Percentiles rank a stretch among this genome's conserved stretches.
phyloP scores from a whole-genome alignment of 2,888 invertebrate species.

The Dugesia japonica region DNA sequence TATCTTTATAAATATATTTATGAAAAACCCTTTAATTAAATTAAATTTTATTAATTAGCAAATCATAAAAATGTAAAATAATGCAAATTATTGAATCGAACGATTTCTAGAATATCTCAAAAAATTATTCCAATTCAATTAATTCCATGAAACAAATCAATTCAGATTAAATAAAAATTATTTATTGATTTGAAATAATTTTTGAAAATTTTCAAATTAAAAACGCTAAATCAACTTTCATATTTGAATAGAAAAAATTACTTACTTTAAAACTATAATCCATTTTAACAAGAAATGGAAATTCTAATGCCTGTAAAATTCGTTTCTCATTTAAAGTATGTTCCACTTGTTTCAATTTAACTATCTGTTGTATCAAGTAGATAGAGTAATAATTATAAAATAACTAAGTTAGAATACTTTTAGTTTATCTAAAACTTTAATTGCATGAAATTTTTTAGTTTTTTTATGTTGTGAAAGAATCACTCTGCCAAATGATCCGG shows the following conservation, averaged over 20 bases:
- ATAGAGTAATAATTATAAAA: neutral
- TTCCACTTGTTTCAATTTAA: conserved; percentile 91
- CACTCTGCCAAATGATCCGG: conserved; percentile 93
- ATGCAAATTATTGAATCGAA: too few species aligned
- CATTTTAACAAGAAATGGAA: conserved; percentile 86
- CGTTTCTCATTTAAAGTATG: conserved; percentile 92
- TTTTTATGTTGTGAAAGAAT: conserved; percentile 99
- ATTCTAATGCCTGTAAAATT: conserved; percentile 86
- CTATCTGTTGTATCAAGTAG: conserved; percentile 51
- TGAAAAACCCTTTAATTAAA: too few species aligned
- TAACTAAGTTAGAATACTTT: conserved; percentile 55
- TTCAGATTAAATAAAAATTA: too few species aligned
- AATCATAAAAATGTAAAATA: too few species aligned
- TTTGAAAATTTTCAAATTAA: too few species aligned
- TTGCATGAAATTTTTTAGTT: conserved; percentile 88
- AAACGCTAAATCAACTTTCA: too few species aligned
- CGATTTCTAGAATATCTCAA: too few species aligned
- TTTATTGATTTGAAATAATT: too few species aligned
- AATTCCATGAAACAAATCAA: too few species aligned
- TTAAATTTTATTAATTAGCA: too few species aligned
- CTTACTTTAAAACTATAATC: conserved; percentile 77
- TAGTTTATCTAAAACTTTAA: conserved; percentile 99
- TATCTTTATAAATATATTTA: neutral
- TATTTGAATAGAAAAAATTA: too few species aligned
- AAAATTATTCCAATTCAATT: too few species aligned